Base-by-base conservation (phyloP, 2,113 vertebrate genomes). In the Oreotrochilus melanogaster region DNA sequence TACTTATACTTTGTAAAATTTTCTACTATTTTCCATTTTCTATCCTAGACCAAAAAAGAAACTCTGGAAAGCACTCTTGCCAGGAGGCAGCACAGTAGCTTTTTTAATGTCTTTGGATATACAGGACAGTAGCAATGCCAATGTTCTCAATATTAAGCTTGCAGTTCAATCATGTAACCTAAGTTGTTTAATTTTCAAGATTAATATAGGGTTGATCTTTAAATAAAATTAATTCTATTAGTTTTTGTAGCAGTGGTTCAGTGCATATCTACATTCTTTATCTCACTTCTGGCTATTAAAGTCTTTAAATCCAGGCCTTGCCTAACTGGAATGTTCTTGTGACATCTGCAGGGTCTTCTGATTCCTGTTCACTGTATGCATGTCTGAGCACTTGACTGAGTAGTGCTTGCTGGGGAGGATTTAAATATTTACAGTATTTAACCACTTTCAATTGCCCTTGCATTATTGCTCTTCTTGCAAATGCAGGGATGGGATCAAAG, bases 361-460 rank as follows among this genome's bases (percentile, higher is more conserved):
- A 16, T 64, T 82, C 31, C 78, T 2, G 75, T 96, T 81, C 47
- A 74, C 28, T 43, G 2, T 48, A 15, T 22, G 33, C 12, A 75
- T 12, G 18, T 64, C 33, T n/a, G n/a, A 85, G 18, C 13, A 56
- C 18, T 54, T 74, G 47, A 48, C 15, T 58, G 51, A 87, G 5
- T 48, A 22, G 30, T 88, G 7, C 31, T 76, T 92, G 39, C 17
- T 0, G 0, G 66, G 9, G 0, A 1, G 14, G 6, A 47, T 42
- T 83, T 69, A 89, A 75, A 10, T 53, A 61, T 67, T 75, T 12
- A 21, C 10, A 4, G 8, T 7, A 31, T 69, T 79, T 82, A 25
- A 7, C 22, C 7, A 5, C 22, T 82, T 64, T 24, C 58, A 16
- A 3, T 69, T 82, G 28, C 10, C 13, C 13, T 8, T 61, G 57